Base-by-base conservation (phyloP, 1,140 invertebrate species). In the Drosophila nigrodunni region DNA sequence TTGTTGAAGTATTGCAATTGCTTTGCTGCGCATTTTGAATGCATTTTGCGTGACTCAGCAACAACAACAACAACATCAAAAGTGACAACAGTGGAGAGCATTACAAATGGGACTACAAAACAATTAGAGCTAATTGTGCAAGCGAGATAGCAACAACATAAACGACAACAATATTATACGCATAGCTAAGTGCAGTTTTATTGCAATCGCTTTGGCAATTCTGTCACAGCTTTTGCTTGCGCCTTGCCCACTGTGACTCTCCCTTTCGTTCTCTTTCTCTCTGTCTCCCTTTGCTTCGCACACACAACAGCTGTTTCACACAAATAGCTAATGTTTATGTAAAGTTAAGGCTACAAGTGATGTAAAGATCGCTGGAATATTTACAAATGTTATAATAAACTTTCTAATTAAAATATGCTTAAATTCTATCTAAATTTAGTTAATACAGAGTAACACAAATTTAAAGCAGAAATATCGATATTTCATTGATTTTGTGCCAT, bases 81-180 rank as follows among this genome's bases (percentile, higher is more conserved):
- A 52, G 25, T 13, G 54, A 52, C 39, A 49, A 61, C 71, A 59
- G 30, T 60, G 2, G 11, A 49, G 69, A 74, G 77, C 78, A 78
- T 86, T 71, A 72, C 82, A 83, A 85, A 88, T 86, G 83, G 58
- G 76, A 70, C 58, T 62, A 44, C 67, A 71, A 88, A 87, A 88
- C 82, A 87, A 87, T 87, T 87, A 80, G 65, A 74, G 59, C 52
- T 68, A 65, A 77, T 69, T 73, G 77, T 74, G 69, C 59, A 62
- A 80, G 54, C 58, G 77, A 77, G 64, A 69, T 35, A 30, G 52
- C 77, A 66, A 72, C 55, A 74, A 7, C 25, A 25, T 25, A 4
- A 25, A 15, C 15, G 62, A 43, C 9, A 55, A 21, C 15, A 37
- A 50, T 25, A 59, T n/a, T 43, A 66, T 41, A 74, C 58, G 65